These are phyloP conservation scores for Megalops cyprinoides DNA, from an alignment of 2,797 vertebrate genomes.

Conservation along the genomic window DNA sequence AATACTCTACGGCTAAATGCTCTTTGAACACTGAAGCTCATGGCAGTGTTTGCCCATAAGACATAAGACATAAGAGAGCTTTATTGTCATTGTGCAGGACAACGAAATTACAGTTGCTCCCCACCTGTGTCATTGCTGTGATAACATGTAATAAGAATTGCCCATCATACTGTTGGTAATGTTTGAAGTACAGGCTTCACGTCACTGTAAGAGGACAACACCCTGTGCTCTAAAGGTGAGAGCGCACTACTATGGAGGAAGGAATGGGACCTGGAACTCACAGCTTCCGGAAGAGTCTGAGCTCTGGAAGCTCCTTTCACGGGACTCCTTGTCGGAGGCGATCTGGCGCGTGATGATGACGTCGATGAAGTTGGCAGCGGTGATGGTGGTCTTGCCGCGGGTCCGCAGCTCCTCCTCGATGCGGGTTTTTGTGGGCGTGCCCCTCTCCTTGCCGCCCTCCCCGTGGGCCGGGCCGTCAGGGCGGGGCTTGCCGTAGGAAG, in stretches of 20 bases:
- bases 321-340: conserved; percentile 92
- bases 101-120: too few relatives aligned
- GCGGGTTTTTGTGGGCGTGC: conserved; percentile 89
- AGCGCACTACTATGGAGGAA: not conserved
- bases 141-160: too few relatives aligned
- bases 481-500: conserved; percentile 59
- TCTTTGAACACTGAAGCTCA: too few relatives aligned
- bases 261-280: conserved; percentile 67
- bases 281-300: conserved; percentile 93
- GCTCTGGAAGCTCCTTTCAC: conserved; percentile 92
- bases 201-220: too few relatives aligned
- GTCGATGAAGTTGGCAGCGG: conserved; percentile 98
- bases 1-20: too few relatives aligned
- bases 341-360: conserved; percentile 99
- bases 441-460: conserved; percentile 86
- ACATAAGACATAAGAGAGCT: too few relatives aligned
- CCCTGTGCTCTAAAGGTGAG: too few relatives aligned
- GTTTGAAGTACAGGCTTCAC: too few relatives aligned
- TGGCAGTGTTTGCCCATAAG: not conserved
- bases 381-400: conserved; percentile 96
- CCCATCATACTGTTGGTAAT: too few relatives aligned
- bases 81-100: too few relatives aligned
- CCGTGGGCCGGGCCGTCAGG: conserved; percentile 84
- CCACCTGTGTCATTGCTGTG: too few relatives aligned
- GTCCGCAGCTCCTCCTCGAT: conserved; percentile 97